Evolutionary conservation across 2,797 vertebrate genomes (phyloP), one percentile per base, ranked within the genome.

Genomic region (Dallia pectoralis): DNA sequence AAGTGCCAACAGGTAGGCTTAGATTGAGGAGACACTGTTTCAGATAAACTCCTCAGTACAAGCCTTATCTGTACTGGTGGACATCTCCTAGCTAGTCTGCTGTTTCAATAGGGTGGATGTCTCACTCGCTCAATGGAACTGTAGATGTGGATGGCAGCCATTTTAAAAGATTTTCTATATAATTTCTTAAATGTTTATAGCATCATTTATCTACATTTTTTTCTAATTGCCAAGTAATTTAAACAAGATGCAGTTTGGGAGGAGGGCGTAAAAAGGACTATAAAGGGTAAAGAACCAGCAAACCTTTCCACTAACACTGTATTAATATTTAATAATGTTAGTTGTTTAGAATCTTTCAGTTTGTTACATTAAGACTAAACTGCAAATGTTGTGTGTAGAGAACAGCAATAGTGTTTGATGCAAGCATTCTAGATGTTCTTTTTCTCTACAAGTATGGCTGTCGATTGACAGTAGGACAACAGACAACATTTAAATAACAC

Each of bases 351-450:
- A 95, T 94, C 93, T 93, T 96, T 94, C 89, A 90, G 91, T 96
- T 95, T 93, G 92, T 95, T 96, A 95, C 93, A 92, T 96, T 96
- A 94, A 91, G 92, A 95, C 94, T 95, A 89, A 91, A 89, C 90
- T 80, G 89, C 89, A 94, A 94, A 92, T 87, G 93, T 94, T 25
- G 91, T 96, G 93, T 92, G 88, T 96, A 96, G 94, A 93, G 91
- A 96, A 85, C 80, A 51, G 93, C 94, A 92, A 92, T 94, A 93
- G 93, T 95, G 93, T 95, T 94, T 91, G 89, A 92, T 76, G 83
- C 93, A 93, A 91, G 88, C 94, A 89, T 94, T 89, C 83, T 86
- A 91, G 92, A 88, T 91, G 83, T 96, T 95, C 88, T 85, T 96
- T n/a, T 96, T 95, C 95, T 95, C 91, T 92, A 84, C 87, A 87